Percentiles rank a stretch among this genome's conserved stretches.
Conservation (phyloP, 2,888 invertebrate genomes). For the Resseliella maxima region DNA sequence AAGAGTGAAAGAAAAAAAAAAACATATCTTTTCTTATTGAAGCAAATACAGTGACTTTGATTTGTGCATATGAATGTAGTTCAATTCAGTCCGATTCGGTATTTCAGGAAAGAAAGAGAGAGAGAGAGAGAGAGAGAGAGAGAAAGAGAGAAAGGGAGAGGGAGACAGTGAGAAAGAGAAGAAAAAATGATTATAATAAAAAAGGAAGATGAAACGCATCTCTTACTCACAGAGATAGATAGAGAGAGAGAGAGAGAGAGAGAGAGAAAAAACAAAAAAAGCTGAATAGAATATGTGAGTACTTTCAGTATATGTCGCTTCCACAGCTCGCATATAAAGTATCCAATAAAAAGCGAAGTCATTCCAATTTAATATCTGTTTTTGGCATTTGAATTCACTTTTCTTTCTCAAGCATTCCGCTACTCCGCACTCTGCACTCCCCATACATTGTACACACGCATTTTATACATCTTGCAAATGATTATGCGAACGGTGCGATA, state of each 20-base stretch:
- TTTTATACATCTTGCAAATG: background rate
- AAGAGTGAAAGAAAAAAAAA: too few species aligned
- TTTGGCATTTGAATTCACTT: constrained; percentile 48
- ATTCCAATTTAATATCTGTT: constrained; percentile 51
- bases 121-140: background rate
- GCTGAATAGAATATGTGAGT: background rate
- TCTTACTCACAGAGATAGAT: too few species aligned
- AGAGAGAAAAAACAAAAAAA: background rate
- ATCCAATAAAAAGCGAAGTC: constrained; percentile 48
- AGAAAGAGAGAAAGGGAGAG: background rate
- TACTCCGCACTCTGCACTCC: too few species aligned
- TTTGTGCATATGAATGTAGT: constrained; percentile 30
- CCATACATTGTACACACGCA: too few species aligned
- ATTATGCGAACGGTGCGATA: background rate
- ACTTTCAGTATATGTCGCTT: background rate
- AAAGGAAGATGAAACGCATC: background rate
- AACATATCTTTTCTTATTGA: background rate
- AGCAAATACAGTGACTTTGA: background rate
- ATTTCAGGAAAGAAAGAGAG: background rate
- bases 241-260: background rate
- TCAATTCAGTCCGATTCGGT: background rate
- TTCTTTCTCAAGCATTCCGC: constrained; percentile 43
- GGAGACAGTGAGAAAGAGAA: background rate
- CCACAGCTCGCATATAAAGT: constrained; percentile 43
- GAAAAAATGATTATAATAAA: constrained; percentile 3